Evolutionary conservation across 2,113 vertebrate genomes (phyloP).

Genomic region (Bubo blakistoni): DNA sequence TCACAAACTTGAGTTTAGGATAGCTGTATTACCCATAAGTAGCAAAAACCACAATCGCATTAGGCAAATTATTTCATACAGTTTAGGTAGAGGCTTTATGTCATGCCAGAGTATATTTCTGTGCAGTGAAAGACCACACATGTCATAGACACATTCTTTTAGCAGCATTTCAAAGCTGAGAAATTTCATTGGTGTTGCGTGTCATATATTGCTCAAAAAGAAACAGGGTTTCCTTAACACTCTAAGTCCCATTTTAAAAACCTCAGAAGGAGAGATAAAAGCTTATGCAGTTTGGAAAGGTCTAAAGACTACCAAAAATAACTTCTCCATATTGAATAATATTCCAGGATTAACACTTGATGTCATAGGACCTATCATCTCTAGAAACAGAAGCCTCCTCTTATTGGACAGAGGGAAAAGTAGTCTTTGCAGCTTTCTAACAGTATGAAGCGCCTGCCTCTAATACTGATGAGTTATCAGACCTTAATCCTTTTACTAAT

Average conservation of each 20-base stretch:
- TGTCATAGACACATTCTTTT: neutral
- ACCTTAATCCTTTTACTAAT: constrained; percentile 39
- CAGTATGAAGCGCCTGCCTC: neutral
- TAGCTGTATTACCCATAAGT: neutral
- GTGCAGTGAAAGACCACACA: neutral
- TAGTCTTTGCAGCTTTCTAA: neutral
- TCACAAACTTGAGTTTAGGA: neutral
- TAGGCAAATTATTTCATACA: neutral
- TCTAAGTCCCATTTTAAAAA: neutral
- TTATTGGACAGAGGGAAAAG: neutral
- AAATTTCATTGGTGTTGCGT: neutral
- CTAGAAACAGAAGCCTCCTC: neutral
- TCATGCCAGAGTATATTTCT: neutral
- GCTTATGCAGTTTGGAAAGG: neutral
- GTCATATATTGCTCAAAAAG: neutral
- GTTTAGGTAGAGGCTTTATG: neutral
- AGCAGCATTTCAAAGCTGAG: neutral
- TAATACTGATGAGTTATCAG: constrained; percentile 18
- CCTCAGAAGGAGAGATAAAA: neutral
- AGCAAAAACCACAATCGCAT: neutral
- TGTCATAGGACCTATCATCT: neutral
- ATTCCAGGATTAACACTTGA: neutral
- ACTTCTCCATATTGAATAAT: neutral
- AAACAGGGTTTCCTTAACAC: neutral
- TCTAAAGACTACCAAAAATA: constrained; percentile 14